Evolutionary conservation across 2,888 invertebrate genomes (phyloP), one percentile per base, ranked within the genome.

Genomic region (Sialis fuliginosa): DNA sequence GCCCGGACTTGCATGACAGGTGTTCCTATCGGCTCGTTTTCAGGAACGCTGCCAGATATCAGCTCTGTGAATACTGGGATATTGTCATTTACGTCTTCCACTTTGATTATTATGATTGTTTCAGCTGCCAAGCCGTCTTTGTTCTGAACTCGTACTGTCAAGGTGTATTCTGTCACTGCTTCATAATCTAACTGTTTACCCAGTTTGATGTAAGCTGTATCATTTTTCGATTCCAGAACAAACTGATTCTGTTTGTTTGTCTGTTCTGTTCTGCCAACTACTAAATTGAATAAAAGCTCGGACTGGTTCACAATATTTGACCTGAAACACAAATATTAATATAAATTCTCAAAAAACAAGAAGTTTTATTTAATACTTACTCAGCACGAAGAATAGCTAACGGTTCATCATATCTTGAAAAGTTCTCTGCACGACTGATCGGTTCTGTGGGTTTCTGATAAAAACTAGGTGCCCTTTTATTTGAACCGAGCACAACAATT

Each of bases 11-110:
- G 83, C 83, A 90, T 88, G 0, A 91, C 91, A 7, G 79, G 81
- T 5, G 86, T 87, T 4, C 88, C 89, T 0, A 76, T 68, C 0
- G 76, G 76, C 60, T 90, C 88, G 59, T 92, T 89, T 67, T 91
- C 91, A 50, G 86, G 65, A 5, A 91, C 88, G 54, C 79, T 82
- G 1, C 89, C 90, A 10, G 79, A 77, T 56, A 81, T 74, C 9
- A 84, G 76, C 62, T 88, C 87, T 42, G 83, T 81, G 58, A 93
- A 91, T 54, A 79, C 78, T 1, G 83, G 93, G 54, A 86, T 83
- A 58, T 90, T 90, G 61, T 93, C 93, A 59, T 93, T 93, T 0
- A 89, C 89, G 61, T 93, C 92, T 58, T 77, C 72, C 1, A 93
- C 75, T 62, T 79, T 76, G 33, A 93, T 80, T 56, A 77, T 78